Percentiles rank a stretch among this genome's conserved stretches.
These are phyloP conservation scores for Chrysotoxum bicinctum DNA, from an alignment of 2,888 invertebrate genomes.

Conservation along the genomic window DNA sequence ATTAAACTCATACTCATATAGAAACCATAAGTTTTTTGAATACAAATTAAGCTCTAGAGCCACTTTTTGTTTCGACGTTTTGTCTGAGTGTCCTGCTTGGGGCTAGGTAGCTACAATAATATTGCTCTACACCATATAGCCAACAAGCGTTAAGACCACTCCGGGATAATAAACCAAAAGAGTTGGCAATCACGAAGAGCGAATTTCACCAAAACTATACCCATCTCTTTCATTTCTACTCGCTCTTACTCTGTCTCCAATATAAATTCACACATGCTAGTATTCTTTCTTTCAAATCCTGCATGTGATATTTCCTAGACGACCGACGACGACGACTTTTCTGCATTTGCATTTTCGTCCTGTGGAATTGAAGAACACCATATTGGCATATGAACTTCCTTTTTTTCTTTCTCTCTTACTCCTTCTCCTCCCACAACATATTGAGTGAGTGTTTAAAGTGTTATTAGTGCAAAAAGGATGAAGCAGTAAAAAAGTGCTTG, in stretches of 20 bases:
- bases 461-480: conserved; percentile 48
- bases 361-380: conserved; percentile 9
- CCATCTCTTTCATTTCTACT: background rate
- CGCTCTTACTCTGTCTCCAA: background rate
- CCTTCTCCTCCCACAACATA: background rate
- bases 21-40: background rate
- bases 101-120: background rate
- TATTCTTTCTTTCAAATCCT: background rate
- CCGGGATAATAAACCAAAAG: conserved; percentile 46
- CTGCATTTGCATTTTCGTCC: conserved; percentile 62
- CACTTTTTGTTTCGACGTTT: conserved; percentile 35
- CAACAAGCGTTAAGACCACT: conserved; percentile 38
- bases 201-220: conserved; percentile 22
- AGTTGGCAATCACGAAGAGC: conserved; percentile 52
- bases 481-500: background rate
- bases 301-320: conserved; percentile 47
- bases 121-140: background rate
- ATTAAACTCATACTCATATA: background rate
- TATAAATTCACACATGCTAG: background rate
- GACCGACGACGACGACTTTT: conserved; percentile 27
- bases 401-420: background rate
- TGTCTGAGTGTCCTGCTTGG: conserved; percentile 33
- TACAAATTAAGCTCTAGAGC: conserved; percentile 17
- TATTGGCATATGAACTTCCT: conserved; percentile 20
- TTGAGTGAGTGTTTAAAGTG: conserved; percentile 67